Conservation (phyloP, 2,888 invertebrate genomes). For the Acheta domesticus region DNA sequence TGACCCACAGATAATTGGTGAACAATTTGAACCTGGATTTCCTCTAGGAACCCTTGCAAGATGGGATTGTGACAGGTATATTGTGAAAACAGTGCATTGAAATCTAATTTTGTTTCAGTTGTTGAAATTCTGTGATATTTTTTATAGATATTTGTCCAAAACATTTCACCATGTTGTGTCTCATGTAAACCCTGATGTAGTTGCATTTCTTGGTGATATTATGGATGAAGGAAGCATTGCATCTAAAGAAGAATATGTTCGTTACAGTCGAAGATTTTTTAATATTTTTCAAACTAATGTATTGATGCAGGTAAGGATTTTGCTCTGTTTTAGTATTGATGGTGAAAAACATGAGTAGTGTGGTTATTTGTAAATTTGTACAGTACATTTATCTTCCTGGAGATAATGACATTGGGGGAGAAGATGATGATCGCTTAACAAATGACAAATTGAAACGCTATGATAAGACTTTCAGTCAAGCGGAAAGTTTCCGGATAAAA, state of each 20-base stretch:
- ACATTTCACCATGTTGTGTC: slow-evolving; percentile 71
- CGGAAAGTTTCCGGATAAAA: slow-evolving; percentile 58
- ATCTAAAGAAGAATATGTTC: slow-evolving; percentile 63
- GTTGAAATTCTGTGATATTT: slow-evolving; percentile 19
- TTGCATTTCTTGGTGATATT: slow-evolving; percentile 89
- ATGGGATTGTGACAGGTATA: slow-evolving; percentile 85
- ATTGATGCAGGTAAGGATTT: slow-evolving; percentile 23
- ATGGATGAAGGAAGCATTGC: slow-evolving; percentile 91
- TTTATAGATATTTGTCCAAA: slow-evolving; percentile 69
- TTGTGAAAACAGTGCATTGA: slow-evolving; percentile 33
- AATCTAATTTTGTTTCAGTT: slow-evolving; percentile 7
- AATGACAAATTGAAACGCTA: slow-evolving; percentile 68
- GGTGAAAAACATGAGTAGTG: too few relatives aligned
- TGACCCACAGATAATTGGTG: slow-evolving; percentile 91
- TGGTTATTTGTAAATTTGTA: neutral
- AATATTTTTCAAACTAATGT: slow-evolving; percentile 54
- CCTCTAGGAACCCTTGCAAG: slow-evolving; percentile 67
- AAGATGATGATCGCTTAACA: slow-evolving; percentile 67
- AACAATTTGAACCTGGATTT: slow-evolving; percentile 63
- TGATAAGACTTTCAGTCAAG: slow-evolving; percentile 68
- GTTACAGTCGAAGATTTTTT: slow-evolving; percentile 71
- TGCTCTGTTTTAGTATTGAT: neutral
- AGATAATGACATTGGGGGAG: slow-evolving; percentile 97
- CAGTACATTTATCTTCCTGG: slow-evolving; percentile 79
- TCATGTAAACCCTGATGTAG: slow-evolving; percentile 73